Evolutionary conservation across 1,140 invertebrate genomes (phyloP).

Genomic region (Pristionchus pacificus): DNA sequence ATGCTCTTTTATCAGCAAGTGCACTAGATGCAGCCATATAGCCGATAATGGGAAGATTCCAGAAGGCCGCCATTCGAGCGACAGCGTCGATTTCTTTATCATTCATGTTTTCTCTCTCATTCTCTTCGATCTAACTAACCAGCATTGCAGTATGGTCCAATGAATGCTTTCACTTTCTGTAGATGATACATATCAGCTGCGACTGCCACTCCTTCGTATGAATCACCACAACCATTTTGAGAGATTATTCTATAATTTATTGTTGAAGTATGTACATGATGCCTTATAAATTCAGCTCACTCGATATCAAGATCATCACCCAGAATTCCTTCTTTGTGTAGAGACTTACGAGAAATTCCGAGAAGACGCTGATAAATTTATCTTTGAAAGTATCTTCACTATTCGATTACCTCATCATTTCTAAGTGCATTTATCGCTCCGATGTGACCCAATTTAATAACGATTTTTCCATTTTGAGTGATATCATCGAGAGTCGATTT

Average conservation of each 20-base stretch:
- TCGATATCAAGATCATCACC: slow-evolving; percentile 53
- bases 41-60: slow-evolving; percentile 49
- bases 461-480: slow-evolving; percentile 27
- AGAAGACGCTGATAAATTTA: no score
- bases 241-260: slow-evolving; percentile 35
- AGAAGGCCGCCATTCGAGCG: slow-evolving; percentile 48
- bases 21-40: slow-evolving; percentile 46
- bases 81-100: slow-evolving; percentile 48
- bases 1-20: slow-evolving; percentile 46
- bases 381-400: no score
- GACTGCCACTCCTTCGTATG: slow-evolving; percentile 44
- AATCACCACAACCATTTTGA: slow-evolving; percentile 43
- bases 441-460: slow-evolving; percentile 49
- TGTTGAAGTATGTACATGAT: no score
- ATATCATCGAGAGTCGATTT: no score
- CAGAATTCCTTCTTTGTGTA: slow-evolving; percentile 48
- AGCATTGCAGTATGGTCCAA: slow-evolving; percentile 40
- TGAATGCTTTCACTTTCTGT: slow-evolving; percentile 40
- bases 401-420: slow-evolving; percentile 52
- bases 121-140: slow-evolving; percentile 43
- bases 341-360: slow-evolving; percentile 49
- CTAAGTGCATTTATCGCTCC: slow-evolving; percentile 54
- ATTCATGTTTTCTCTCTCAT: slow-evolving; percentile 50
- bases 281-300: slow-evolving; percentile 34
- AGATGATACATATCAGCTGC: slow-evolving; percentile 45